phyloP scores from a whole-genome alignment of 2,797 vertebrate species.

The Austrolebias charrua region DNA sequence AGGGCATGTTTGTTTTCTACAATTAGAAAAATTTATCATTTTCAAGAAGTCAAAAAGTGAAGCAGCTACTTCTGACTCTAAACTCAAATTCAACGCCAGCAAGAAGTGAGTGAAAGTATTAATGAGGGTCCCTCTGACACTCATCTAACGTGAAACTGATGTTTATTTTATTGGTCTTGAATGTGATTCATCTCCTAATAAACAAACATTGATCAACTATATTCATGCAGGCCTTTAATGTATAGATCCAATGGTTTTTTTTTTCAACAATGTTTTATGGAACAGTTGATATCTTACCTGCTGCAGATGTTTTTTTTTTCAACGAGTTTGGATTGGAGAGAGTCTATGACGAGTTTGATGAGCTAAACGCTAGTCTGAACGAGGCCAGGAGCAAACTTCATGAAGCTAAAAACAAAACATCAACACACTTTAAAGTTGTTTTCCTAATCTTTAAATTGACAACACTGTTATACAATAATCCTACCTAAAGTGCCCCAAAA shows the following conservation, averaged over 20 bases:
- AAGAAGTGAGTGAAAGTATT: slow-evolving; percentile 10
- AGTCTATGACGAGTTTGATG: too few relatives aligned
- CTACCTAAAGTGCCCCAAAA: too few relatives aligned
- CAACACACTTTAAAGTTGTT: too few relatives aligned
- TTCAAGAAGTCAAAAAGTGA: background rate
- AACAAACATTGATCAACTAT: slow-evolving; percentile 14
- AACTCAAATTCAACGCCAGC: background rate
- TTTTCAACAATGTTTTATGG: too few relatives aligned
- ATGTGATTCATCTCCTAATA: slow-evolving; percentile 23
- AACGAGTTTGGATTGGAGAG: too few relatives aligned
- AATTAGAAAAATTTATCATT: background rate
- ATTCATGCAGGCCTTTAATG: slow-evolving; percentile 27
- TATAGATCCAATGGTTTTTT: background rate
- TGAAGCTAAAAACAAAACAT: too few relatives aligned
- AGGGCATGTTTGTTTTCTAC: background rate
- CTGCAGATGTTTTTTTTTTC: too few relatives aligned
- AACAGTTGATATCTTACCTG: too few relatives aligned
- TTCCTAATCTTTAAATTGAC: too few relatives aligned
- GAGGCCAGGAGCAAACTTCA: too few relatives aligned
- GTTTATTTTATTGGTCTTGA: slow-evolving; percentile 28
- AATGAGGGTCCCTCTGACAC: background rate
- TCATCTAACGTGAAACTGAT: background rate
- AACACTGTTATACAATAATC: too few relatives aligned
- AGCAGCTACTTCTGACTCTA: background rate
- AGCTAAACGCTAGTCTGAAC: too few relatives aligned